Evolutionary conservation across 2,113 vertebrate species (phyloP).

Genomic region (Mugil cephalus): DNA sequence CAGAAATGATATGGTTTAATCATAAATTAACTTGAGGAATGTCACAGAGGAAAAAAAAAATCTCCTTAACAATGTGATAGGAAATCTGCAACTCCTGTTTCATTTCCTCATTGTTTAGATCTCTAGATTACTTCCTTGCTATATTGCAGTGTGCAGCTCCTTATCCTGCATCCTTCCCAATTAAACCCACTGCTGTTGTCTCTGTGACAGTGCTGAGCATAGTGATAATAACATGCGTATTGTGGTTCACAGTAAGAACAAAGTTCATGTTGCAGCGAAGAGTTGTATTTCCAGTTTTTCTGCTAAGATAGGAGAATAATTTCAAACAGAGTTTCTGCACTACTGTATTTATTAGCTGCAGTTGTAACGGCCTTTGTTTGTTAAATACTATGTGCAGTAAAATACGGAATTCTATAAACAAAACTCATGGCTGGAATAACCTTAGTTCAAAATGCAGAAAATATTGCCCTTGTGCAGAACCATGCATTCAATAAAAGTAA

Average conservation of each 20-base stretch:
- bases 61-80: constrained; percentile 19
- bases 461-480: not conserved
- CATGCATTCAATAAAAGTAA: not conserved
- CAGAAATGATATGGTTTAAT: constrained; percentile 29
- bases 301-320: not conserved
- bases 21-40: constrained; percentile 15
- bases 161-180: constrained; percentile 6
- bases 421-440: not conserved
- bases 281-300: constrained; percentile 1
- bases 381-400: not conserved
- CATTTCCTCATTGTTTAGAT: constrained; percentile 23
- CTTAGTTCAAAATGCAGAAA: not conserved
- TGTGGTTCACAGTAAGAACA: not conserved
- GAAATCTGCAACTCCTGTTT: constrained; percentile 1
- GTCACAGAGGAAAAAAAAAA: constrained; percentile 6
- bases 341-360: not conserved
- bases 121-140: not conserved
- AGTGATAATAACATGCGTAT: constrained; percentile 16
- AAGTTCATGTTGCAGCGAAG: not conserved
- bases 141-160: constrained; percentile 9
- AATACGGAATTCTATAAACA: not conserved
- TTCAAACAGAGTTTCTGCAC: not conserved
- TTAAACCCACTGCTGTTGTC: constrained; percentile 37
- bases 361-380: not conserved
- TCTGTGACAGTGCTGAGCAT: constrained; percentile 8